phyloP scores from a whole-genome alignment of 2,888 invertebrate species.

The Eupithecia insigniata region DNA sequence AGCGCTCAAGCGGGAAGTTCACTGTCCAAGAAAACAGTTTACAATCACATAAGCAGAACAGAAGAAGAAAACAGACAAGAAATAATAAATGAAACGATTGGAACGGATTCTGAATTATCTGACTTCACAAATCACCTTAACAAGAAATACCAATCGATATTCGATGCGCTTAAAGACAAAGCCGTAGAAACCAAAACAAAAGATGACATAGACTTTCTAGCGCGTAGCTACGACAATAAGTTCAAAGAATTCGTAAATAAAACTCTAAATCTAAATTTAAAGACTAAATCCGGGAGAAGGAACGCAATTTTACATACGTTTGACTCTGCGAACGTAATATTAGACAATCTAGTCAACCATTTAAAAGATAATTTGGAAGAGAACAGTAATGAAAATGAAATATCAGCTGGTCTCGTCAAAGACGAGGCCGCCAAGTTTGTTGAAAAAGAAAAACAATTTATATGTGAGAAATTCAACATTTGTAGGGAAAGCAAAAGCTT shows the following conservation, averaged over 20 bases:
- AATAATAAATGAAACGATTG: not conserved
- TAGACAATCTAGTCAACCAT: not conserved
- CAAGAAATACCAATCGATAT: not conserved
- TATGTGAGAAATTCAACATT: not conserved
- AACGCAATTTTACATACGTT: not conserved
- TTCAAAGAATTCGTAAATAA: not conserved
- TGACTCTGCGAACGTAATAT: not conserved
- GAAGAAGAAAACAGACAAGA: not conserved
- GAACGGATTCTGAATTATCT: not conserved
- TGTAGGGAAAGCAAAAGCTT: not conserved
- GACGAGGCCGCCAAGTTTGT: not conserved
- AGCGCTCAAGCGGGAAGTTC: not conserved
- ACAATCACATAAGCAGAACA: not conserved
- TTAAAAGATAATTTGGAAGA: not conserved
- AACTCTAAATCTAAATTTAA: not conserved
- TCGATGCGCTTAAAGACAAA: not conserved
- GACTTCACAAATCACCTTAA: not conserved
- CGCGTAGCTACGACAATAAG: not conserved
- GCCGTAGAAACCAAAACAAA: conserved; percentile 1
- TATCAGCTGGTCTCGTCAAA: not conserved
- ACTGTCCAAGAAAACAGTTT: not conserved
- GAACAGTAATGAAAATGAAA: conserved; percentile 1
- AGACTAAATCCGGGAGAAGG: not conserved
- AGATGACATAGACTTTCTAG: not conserved
- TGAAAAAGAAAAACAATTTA: not conserved